A percentile compares a stretch with the other conserved stretches of the same genome.
These are phyloP conservation scores for Caenorhabditis imperialis DNA, from an alignment of 2,888 invertebrate genomes.

Conservation along the genomic window DNA sequence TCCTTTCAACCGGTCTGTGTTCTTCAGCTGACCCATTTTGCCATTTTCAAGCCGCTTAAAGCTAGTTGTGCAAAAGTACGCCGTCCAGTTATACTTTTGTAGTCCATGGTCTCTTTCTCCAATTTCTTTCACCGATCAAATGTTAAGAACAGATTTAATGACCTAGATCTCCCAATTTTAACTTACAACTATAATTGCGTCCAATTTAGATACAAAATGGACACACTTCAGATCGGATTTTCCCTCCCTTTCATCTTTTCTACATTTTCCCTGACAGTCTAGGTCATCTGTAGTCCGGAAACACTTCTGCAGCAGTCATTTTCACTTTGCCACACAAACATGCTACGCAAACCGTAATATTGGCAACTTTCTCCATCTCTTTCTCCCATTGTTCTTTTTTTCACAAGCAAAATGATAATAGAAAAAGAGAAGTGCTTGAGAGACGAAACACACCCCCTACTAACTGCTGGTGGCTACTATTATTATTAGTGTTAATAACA, in stretches of 20 bases:
- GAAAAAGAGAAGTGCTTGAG: too few relatives aligned
- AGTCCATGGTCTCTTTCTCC: too few relatives aligned
- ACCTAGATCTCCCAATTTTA: slow-evolving; percentile 38
- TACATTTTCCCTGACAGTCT: slow-evolving; percentile 11
- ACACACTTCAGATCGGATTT: slow-evolving; percentile 23
- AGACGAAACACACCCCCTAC: too few relatives aligned
- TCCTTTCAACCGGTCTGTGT: slow-evolving; percentile 23
- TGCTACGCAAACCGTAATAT: slow-evolving; percentile 29
- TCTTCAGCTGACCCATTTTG: slow-evolving; percentile 36
- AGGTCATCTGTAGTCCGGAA: slow-evolving; percentile 31
- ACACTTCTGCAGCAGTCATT: not conserved
- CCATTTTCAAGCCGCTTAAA: slow-evolving; percentile 41
- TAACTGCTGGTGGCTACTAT: too few relatives aligned
- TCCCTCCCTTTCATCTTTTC: not conserved
- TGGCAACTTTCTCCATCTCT: slow-evolving; percentile 26
- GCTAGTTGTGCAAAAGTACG: slow-evolving; percentile 9
- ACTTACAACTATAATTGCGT: slow-evolving; percentile 41
- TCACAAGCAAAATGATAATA: too few relatives aligned
- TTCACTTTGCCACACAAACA: slow-evolving; percentile 18
- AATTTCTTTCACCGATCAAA: too few relatives aligned
- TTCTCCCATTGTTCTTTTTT: slow-evolving; percentile 37
- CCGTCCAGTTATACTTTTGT: too few relatives aligned
- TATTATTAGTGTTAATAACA: too few relatives aligned
- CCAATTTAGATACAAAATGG: slow-evolving; percentile 36
- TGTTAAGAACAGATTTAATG: slow-evolving; percentile 36